phyloP scores from a whole-genome alignment of 2,113 vertebrate species.

The Apus apus region DNA sequence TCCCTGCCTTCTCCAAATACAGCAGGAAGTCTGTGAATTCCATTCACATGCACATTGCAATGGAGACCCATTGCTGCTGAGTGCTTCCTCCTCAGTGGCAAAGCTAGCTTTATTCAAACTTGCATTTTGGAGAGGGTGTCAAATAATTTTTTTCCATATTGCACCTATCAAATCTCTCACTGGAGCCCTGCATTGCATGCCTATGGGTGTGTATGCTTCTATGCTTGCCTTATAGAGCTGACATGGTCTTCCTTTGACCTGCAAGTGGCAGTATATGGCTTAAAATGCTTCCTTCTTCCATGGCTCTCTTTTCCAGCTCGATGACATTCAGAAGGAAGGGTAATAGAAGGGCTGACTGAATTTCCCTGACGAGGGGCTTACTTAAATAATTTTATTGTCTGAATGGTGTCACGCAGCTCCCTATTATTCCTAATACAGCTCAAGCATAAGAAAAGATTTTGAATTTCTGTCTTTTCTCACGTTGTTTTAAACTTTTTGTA shows the following conservation, averaged over 20 bases:
- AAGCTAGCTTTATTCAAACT: background rate
- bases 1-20: background rate
- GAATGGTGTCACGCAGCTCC: background rate
- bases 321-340: background rate
- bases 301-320: background rate
- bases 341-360: background rate
- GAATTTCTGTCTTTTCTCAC: background rate
- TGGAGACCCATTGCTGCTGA: background rate
- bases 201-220: background rate
- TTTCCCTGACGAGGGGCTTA: background rate
- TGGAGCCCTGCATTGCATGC: background rate
- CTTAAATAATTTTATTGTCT: background rate
- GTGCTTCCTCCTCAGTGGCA: background rate
- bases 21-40: background rate
- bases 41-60: background rate
- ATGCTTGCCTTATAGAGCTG: background rate
- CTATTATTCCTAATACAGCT: background rate
- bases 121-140: background rate
- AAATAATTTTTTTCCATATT: background rate
- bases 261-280: constrained; percentile 66
- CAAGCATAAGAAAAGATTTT: background rate
- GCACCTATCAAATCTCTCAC: background rate
- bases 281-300: constrained; percentile 1
- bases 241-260: constrained; percentile 33
- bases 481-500: background rate